These are phyloP conservation scores for Mycetomoellerius zeteki DNA, from an alignment of 1,140 invertebrate species.

Conservation along the genomic window DNA sequence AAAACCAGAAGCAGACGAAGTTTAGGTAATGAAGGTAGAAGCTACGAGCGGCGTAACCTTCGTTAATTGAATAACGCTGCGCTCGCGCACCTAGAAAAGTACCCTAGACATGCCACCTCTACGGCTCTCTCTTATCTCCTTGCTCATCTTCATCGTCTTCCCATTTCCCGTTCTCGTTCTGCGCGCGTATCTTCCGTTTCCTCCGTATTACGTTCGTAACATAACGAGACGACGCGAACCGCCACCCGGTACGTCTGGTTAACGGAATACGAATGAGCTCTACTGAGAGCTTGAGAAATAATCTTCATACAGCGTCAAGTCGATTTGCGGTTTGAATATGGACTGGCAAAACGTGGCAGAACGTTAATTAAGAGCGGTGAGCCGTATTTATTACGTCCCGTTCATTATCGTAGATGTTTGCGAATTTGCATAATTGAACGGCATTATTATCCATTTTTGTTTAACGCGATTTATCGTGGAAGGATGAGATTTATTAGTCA, in stretches of 20 bases:
- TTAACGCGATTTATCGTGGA: background rate
- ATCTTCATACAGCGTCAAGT: constrained; percentile 44
- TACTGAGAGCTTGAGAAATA: constrained; percentile 51
- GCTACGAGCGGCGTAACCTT: constrained; percentile 38
- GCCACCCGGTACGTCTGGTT: constrained; percentile 31
- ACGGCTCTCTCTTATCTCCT: background rate
- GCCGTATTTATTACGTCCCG: background rate
- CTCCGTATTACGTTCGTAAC: constrained; percentile 40
- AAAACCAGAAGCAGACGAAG: constrained; percentile 49
- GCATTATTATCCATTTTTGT: constrained; percentile 16
- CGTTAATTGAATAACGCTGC: constrained; percentile 57
- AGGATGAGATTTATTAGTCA: background rate
- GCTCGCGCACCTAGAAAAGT: constrained; percentile 50
- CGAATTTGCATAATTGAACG: background rate
- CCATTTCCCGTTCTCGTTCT: constrained; percentile 9
- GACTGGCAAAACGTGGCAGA: background rate
- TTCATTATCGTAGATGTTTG: background rate
- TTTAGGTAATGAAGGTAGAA: constrained; percentile 66
- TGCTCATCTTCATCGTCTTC: constrained; percentile 25
- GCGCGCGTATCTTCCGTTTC: constrained; percentile 4
- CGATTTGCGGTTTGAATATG: constrained; percentile 33
- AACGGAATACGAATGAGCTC: constrained; percentile 71
- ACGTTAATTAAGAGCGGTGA: constrained; percentile 19
- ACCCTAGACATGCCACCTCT: background rate
- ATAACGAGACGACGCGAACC: constrained; percentile 63